A percentile compares a stretch with the other conserved stretches of the same genome.
phyloP scores from a whole-genome alignment of 2,888 invertebrate species.

The Seira ritae region DNA sequence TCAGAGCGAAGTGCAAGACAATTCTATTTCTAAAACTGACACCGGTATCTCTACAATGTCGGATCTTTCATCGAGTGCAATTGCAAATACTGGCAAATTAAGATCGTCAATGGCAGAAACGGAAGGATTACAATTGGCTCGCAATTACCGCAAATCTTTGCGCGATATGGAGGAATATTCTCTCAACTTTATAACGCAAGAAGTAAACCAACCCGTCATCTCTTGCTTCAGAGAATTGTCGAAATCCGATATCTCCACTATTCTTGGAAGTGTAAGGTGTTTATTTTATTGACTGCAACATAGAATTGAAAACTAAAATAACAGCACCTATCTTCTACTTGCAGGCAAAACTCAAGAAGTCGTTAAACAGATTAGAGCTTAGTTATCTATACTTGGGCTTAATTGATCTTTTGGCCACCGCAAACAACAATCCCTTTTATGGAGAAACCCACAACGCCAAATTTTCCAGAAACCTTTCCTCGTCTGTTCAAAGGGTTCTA shows the following conservation, averaged over 20 bases:
- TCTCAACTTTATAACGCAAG: constrained; percentile 55
- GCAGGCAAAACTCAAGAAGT: constrained; percentile 62
- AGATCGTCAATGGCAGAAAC: constrained; percentile 49
- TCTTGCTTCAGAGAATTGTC: constrained; percentile 68
- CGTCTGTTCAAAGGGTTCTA: constrained; percentile 62
- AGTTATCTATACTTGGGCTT: constrained; percentile 65
- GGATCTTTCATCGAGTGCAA: no score
- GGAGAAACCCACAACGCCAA: constrained; percentile 47
- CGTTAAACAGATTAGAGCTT: constrained; percentile 49
- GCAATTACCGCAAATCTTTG: constrained; percentile 9
- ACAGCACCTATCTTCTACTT: constrained; percentile 11
- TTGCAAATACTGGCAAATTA: background rate
- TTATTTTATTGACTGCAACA: background rate
- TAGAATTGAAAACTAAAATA: background rate
- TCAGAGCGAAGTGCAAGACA: no score
- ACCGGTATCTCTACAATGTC: no score
- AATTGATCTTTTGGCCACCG: constrained; percentile 65
- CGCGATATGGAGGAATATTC: constrained; percentile 57
- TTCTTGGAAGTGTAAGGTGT: constrained; percentile 45
- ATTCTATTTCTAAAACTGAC: no score
- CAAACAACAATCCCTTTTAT: constrained; percentile 68
- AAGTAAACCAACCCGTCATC: constrained; percentile 69
- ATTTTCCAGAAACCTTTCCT: constrained; percentile 44
- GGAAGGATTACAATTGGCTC: constrained; percentile 23
- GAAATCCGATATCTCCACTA: constrained; percentile 48